Conservation (phyloP, 2,797 vertebrate genomes). For the Rhynchotus rufescens region DNA sequence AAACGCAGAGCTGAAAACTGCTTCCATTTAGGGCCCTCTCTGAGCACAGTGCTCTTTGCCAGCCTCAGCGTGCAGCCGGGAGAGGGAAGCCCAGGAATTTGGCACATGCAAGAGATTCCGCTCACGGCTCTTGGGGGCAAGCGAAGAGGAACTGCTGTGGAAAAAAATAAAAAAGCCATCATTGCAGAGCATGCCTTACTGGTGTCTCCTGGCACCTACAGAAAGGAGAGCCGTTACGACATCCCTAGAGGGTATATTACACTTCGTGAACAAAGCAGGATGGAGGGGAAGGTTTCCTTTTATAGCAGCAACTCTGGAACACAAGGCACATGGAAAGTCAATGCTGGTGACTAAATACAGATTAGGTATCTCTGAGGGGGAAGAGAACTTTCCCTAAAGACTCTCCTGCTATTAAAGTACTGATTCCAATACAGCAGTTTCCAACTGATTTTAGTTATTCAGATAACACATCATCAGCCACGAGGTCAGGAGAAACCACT, state of each 20-base stretch:
- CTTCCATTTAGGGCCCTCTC: not conserved
- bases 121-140: not conserved
- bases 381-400: not conserved
- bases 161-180: not conserved
- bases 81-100: not conserved
- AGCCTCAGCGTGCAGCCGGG: not conserved
- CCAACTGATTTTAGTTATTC: not conserved
- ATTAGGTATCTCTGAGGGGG: not conserved
- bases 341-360: not conserved
- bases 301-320: not conserved
- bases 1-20: not conserved
- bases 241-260: not conserved
- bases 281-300: not conserved
- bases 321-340: not conserved
- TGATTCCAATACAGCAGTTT: not conserved
- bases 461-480: not conserved
- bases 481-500: not conserved
- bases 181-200: accelerated
- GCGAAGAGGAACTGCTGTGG: not conserved
- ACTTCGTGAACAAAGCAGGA: not conserved
- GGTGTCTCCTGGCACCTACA: not conserved
- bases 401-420: not conserved
- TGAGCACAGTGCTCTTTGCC: not conserved
- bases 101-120: not conserved
- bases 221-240: not conserved